Evolutionary conservation across 2,113 vertebrate species (phyloP).

Genomic region (Siniperca chuatsi): DNA sequence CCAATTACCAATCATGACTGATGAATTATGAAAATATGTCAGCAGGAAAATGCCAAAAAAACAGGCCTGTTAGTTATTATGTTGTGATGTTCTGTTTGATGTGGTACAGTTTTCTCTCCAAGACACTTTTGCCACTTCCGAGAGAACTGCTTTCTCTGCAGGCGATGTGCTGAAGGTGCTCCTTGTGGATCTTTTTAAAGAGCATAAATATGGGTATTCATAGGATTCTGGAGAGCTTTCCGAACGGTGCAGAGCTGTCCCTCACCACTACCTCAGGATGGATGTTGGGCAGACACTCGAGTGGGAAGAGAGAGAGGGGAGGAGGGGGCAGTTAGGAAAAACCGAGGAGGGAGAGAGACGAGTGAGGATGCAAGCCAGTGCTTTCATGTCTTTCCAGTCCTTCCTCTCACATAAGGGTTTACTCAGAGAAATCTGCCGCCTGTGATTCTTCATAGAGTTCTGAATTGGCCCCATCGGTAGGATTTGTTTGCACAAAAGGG

Average conservation of each 20-base stretch:
- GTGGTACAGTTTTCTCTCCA: background rate
- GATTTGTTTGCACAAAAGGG: constrained; percentile 74
- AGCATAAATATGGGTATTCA: constrained; percentile 29
- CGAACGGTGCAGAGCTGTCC: constrained; percentile 3
- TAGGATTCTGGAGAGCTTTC: constrained; percentile 11
- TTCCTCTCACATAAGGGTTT: constrained; percentile 50
- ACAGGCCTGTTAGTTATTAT: background rate
- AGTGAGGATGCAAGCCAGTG: constrained; percentile 49
- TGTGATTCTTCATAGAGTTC: constrained; percentile 56
- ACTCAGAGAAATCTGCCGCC: constrained; percentile 63
- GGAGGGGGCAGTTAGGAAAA: constrained; percentile 19
- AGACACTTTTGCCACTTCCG: background rate
- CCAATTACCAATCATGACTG: constrained; percentile 53
- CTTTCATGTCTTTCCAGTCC: constrained; percentile 79
- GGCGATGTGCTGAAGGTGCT: constrained; percentile 10
- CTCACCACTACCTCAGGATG: constrained; percentile 37
- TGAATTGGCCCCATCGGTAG: constrained; percentile 49
- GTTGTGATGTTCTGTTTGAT: constrained; percentile 22
- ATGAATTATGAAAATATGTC: constrained; percentile 48
- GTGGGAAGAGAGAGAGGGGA: background rate
- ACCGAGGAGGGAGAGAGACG: background rate
- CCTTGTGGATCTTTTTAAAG: constrained; percentile 25
- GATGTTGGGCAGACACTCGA: constrained; percentile 43
- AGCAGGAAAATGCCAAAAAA: constrained; percentile 18
- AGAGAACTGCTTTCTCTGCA: background rate